Percentiles rank a stretch among this genome's conserved stretches.
These are phyloP conservation scores for Monochamus saltuarius DNA, from an alignment of 1,140 invertebrate genomes.

Conservation along the genomic window DNA sequence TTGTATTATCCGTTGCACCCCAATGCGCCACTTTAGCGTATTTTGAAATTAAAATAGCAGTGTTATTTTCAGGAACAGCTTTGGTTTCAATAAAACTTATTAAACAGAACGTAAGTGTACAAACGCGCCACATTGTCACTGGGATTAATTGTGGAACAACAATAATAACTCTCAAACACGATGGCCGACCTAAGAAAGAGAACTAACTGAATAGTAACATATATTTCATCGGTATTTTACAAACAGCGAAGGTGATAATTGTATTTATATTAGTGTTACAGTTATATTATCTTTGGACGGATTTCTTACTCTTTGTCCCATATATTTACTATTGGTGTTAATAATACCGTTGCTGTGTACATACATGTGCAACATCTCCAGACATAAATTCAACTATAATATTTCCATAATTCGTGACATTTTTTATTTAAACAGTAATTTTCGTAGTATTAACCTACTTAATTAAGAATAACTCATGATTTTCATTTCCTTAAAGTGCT, in stretches of 20 bases:
- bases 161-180: conserved; percentile 10
- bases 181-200: conserved; percentile 20
- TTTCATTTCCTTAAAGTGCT: no score
- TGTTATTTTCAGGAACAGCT: conserved; percentile 29
- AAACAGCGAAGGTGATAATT: conserved; percentile 43
- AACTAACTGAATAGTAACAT: conserved; percentile 25
- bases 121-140: conserved; percentile 10
- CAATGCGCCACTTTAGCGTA: conserved; percentile 49
- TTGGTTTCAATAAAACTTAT: conserved; percentile 16
- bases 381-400: no score
- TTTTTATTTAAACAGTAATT: no score
- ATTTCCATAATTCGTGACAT: no score
- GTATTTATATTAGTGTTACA: conserved; percentile 37
- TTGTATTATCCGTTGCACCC: conserved; percentile 29
- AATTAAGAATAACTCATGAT: no score
- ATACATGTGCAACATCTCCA: no score
- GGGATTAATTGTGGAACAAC: neutral
- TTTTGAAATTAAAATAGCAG: conserved; percentile 34
- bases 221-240: conserved; percentile 36
- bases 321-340: neutral
- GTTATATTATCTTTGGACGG: conserved; percentile 29
- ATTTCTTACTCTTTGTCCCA: no score
- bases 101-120: conserved; percentile 16
- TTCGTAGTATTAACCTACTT: no score
- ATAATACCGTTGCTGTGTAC: neutral